phyloP scores from a whole-genome alignment of 2,113 vertebrate genomes.

The Irena cyanogastra region DNA sequence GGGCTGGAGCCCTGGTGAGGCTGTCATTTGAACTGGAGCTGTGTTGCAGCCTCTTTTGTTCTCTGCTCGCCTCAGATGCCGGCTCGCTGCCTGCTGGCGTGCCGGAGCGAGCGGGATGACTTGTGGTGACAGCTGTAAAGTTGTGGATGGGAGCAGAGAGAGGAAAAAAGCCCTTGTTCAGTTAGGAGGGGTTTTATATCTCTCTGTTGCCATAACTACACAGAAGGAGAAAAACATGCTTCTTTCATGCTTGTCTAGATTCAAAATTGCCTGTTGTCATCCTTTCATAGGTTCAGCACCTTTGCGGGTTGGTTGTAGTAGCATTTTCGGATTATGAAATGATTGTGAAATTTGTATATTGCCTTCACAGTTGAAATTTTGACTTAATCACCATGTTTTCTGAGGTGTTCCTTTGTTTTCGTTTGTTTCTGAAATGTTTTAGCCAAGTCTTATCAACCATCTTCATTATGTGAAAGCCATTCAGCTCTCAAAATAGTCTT shows the following conservation, averaged over 20 bases:
- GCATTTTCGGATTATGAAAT: conserved; percentile 5
- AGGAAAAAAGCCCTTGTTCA: conserved; percentile 49
- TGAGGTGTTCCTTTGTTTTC: conserved; percentile 22
- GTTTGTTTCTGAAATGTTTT: conserved; percentile 1
- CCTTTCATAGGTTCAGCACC: conserved; percentile 51
- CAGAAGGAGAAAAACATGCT: conserved; percentile 60
- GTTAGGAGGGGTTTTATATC: conserved; percentile 56
- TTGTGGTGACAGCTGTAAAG: conserved; percentile 63
- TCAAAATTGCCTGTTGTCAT: conserved; percentile 62
- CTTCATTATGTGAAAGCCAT: conserved; percentile 33
- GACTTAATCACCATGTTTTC: conserved; percentile 1
- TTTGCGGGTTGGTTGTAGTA: conserved; percentile 3
- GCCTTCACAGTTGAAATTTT: conserved; percentile 7
- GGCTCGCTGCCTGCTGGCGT: conserved; percentile 42
- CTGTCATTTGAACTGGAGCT: conserved; percentile 55
- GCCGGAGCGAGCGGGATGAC: conserved; percentile 11
- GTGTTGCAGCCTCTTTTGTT: conserved; percentile 50
- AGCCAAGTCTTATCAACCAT: conserved; percentile 24
- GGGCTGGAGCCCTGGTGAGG: conserved; percentile 48
- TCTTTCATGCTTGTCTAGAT: conserved; percentile 66
- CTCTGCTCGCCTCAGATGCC: neutral
- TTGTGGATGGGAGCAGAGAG: conserved; percentile 42
- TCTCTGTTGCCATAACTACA: conserved; percentile 67
- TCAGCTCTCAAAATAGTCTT: conserved; percentile 31
- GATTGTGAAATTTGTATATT: conserved; percentile 34